These are phyloP conservation scores for Notodonta ziczac DNA, from an alignment of 2,888 invertebrate species.

Conservation along the genomic window DNA sequence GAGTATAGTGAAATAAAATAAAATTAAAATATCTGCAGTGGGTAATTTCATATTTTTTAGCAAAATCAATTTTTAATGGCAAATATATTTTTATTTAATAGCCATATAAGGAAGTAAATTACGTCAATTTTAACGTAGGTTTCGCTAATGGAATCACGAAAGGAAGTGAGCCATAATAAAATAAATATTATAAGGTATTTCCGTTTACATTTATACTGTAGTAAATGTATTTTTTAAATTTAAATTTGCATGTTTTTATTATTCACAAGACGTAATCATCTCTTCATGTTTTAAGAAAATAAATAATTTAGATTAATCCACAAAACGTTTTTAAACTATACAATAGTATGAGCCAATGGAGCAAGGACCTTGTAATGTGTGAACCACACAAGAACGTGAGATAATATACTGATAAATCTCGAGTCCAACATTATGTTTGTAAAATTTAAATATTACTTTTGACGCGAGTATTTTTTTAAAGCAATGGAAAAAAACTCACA, in stretches of 20 bases:
- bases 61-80: too few relatives aligned
- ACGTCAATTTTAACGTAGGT: slow-evolving; percentile 22
- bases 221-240: too few relatives aligned
- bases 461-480: too few relatives aligned
- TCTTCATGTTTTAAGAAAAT: slow-evolving; percentile 9
- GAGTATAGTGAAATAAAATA: too few relatives aligned
- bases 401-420: slow-evolving; percentile 23
- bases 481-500: too few relatives aligned
- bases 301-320: too few relatives aligned
- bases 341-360: slow-evolving; percentile 1
- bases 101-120: too few relatives aligned
- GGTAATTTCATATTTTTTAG: too few relatives aligned
- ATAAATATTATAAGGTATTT: slow-evolving; percentile 12
- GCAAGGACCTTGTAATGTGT: slow-evolving; percentile 25
- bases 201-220: not conserved
- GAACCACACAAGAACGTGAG: slow-evolving; percentile 34
- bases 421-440: not conserved
- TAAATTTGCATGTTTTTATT: too few relatives aligned
- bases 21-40: too few relatives aligned
- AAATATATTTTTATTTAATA: too few relatives aligned
- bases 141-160: slow-evolving; percentile 18
- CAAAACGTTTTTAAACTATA: slow-evolving; percentile 6
- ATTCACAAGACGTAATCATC: too few relatives aligned
- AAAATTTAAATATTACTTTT: not conserved
- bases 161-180: slow-evolving; percentile 31